Base-by-base conservation (phyloP, 1,140 invertebrate species). In the Listronotus oregonensis region DNA sequence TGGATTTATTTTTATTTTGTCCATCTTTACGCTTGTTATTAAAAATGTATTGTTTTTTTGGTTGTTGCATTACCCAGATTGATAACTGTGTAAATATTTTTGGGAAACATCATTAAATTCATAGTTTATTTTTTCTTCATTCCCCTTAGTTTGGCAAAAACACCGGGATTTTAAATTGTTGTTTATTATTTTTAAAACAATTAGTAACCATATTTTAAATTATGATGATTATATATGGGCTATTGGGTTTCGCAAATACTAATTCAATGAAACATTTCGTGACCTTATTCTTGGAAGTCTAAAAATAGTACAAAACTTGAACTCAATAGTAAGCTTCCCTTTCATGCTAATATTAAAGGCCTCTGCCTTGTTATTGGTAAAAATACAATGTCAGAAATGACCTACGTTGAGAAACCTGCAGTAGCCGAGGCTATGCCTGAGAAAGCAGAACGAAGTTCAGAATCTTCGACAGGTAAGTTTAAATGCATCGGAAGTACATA, bases 351-450 rank as follows among this genome's bases (percentile, higher is more conserved):
- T 58, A 2, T 34, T 9, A 47, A 46, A 31, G 15, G 15, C 14
- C 10, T 6, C n/a, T 15, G 27, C 11, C n/a, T 32, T 21, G 21
- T 58, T 47, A 27, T 40, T 50, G 15, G 9, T 51, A 14, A 62
- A 17, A 61, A 65, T n/a, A 74, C 39, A 64, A 94, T 93, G 91
- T 91, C 91, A 52, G 91, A 94, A 86, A 81, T 92, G 18, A 92
- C 90, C 63, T 91, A 93, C 85, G 81, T 93, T 17, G 90, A 93
- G 75, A 90, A 90, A 78, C 83, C 86, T 2, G 83, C 86, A 18
- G 86, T 88, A 44, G 82, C 86, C 65, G 82, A 84, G 61, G 82
- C 80, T 14, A 87, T 79, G 76, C 87, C 79, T 82, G 91, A 87
- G 70, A 86, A 80, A 76, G 87, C 79, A 83, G 90, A 87, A 70